Evolutionary conservation across 1,140 invertebrate species (phyloP).

Genomic region (Choristoneura fumiferana): DNA sequence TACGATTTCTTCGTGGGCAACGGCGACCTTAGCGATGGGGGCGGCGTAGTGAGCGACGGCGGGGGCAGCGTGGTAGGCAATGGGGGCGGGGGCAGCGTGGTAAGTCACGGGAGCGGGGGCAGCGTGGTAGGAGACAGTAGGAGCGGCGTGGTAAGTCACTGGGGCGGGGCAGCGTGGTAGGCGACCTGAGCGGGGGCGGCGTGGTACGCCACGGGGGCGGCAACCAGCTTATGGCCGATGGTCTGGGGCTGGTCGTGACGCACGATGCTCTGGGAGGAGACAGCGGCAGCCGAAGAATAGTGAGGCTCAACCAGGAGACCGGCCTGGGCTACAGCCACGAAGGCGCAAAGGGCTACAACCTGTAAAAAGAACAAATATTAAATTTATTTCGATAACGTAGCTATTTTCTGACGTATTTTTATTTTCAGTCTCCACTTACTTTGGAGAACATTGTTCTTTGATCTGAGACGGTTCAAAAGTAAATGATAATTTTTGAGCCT

Average conservation of each 20-base stretch:
- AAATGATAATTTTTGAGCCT: conserved; percentile 21
- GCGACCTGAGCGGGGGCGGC: conserved; percentile 55
- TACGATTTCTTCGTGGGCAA: conserved; percentile 34
- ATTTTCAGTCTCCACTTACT: conserved; percentile 22
- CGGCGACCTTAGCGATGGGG: conserved; percentile 39
- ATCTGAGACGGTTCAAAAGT: conserved; percentile 11
- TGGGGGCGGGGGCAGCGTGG: conserved; percentile 27
- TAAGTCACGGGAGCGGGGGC: conserved; percentile 26
- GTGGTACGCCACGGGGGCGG: conserved; percentile 42
- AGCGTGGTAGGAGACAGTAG: conserved; percentile 20
- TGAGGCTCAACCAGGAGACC: conserved; percentile 19
- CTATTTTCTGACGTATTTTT: conserved; percentile 10
- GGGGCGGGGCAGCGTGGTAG: no score
- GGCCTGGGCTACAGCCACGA: conserved; percentile 22
- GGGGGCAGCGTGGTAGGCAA: conserved; percentile 25
- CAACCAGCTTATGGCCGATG: background rate
- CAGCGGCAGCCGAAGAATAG: conserved; percentile 16
- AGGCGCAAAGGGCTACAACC: conserved; percentile 22
- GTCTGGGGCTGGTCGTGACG: conserved; percentile 34
- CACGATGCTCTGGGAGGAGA: conserved; percentile 42
- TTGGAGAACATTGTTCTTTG: conserved; percentile 35
- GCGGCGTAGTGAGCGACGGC: conserved; percentile 36
- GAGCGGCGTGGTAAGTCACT: conserved; percentile 43
- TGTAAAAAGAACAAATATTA: background rate
- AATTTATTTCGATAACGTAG: conserved; percentile 32